These are phyloP conservation scores for Augiades crinisus DNA, from an alignment of 2,888 invertebrate genomes.

Conservation along the genomic window DNA sequence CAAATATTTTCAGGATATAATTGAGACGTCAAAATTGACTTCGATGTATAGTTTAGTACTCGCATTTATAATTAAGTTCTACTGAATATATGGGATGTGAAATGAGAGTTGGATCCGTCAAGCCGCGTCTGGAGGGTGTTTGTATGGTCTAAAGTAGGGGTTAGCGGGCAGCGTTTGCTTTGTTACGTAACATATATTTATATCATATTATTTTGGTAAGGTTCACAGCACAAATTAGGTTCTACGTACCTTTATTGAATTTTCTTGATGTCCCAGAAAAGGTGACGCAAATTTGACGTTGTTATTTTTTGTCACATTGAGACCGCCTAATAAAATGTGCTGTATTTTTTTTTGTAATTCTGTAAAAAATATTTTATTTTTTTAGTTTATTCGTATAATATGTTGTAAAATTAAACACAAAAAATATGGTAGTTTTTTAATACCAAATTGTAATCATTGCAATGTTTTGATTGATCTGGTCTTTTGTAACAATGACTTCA, in stretches of 20 bases:
- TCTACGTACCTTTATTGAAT: slow-evolving; percentile 10
- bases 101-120: slow-evolving; percentile 13
- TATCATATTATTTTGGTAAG: slow-evolving; percentile 19
- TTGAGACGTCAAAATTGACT: not conserved
- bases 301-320: too few species aligned
- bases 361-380: too few species aligned
- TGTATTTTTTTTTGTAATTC: too few species aligned
- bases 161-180: slow-evolving; percentile 14
- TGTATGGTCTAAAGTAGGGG: not conserved
- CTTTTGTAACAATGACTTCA: too few species aligned
- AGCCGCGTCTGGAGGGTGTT: not conserved
- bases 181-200: slow-evolving; percentile 13
- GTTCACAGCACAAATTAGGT: slow-evolving; percentile 22
- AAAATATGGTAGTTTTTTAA: too few species aligned
- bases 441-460: too few species aligned
- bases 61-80: not conserved
- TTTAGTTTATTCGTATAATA: too few species aligned
- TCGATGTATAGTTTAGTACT: too few species aligned
- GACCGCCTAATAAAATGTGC: too few species aligned
- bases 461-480: too few species aligned
- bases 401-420: too few species aligned
- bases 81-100: slow-evolving; percentile 2
- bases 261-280: slow-evolving; percentile 2
- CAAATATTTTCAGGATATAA: not conserved
- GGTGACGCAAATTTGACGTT: not conserved